These are phyloP conservation scores for Lepus timidus DNA, from an alignment of 2,113 vertebrate genomes.

Conservation along the genomic window DNA sequence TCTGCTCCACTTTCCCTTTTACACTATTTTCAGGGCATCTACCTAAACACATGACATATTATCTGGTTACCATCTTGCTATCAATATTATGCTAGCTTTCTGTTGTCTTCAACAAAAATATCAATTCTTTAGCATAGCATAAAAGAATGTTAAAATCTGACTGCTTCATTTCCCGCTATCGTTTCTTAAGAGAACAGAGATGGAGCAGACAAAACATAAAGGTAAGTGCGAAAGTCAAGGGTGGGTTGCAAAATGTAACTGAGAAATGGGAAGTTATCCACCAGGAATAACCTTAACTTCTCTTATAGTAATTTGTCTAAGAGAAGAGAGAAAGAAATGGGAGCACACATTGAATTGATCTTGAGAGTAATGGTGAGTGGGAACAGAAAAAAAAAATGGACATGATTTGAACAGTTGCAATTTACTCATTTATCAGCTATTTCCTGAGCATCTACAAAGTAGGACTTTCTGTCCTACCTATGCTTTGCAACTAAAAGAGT, in stretches of 20 bases:
- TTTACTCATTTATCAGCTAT: neutral
- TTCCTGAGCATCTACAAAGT: neutral
- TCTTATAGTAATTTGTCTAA: neutral
- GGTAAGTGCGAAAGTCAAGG: neutral
- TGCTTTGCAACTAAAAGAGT: neutral
- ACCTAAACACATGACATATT: neutral
- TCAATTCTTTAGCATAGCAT: neutral
- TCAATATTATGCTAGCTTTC: neutral
- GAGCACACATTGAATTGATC: neutral
- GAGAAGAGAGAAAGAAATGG: neutral
- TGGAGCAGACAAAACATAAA: neutral
- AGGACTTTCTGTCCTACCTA: neutral
- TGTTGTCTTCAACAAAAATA: neutral
- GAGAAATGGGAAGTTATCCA: neutral
- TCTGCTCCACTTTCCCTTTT: neutral
- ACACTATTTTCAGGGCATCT: neutral
- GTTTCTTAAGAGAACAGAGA: neutral
- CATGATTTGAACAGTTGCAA: neutral
- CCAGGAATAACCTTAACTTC: neutral
- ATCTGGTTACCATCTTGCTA: neutral
- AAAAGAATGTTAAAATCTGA: neutral
- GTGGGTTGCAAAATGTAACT: neutral
- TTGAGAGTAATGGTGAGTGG: neutral
- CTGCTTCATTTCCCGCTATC: neutral
- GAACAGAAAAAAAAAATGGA: neutral